Conservation (phyloP, 2,113 vertebrate species). For the Corvus cornix region DNA sequence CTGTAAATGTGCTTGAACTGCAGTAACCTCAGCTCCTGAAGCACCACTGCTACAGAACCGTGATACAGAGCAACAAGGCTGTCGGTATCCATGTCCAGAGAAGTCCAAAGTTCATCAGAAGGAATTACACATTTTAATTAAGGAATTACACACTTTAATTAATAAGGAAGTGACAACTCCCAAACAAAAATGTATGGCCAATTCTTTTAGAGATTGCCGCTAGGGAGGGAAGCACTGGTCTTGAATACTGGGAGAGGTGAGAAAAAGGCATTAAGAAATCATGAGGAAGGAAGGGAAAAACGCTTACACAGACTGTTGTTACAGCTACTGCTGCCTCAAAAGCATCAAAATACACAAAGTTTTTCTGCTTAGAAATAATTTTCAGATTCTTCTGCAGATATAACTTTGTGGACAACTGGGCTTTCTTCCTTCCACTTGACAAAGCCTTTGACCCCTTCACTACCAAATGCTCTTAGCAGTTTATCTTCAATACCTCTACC, state of each 20-base stretch:
- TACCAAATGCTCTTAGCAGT: not conserved
- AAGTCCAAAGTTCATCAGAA: not conserved
- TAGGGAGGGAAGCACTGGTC: not conserved
- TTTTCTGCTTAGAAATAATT: not conserved
- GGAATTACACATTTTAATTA: not conserved
- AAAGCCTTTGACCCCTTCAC: not conserved
- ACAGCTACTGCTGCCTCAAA: not conserved
- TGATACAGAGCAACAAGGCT: not conserved
- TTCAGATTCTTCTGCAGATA: not conserved
- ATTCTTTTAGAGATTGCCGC: not conserved
- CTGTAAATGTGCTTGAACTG: not conserved
- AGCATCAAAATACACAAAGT: not conserved
- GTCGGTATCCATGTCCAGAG: fast-evolving
- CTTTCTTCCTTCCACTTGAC: not conserved
- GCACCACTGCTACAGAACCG: not conserved
- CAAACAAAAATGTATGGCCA: fast-evolving
- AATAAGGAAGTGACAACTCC: not conserved
- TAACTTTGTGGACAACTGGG: not conserved
- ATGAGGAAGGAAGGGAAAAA: not conserved
- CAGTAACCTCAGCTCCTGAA: not conserved
- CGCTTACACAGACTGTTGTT: not conserved
- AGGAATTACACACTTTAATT: not conserved
- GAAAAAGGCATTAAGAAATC: not conserved
- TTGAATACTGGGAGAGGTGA: not conserved
- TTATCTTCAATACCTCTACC: not conserved